Base-by-base conservation (phyloP, 2,113 vertebrate genomes). In the Scomber scombrus region DNA sequence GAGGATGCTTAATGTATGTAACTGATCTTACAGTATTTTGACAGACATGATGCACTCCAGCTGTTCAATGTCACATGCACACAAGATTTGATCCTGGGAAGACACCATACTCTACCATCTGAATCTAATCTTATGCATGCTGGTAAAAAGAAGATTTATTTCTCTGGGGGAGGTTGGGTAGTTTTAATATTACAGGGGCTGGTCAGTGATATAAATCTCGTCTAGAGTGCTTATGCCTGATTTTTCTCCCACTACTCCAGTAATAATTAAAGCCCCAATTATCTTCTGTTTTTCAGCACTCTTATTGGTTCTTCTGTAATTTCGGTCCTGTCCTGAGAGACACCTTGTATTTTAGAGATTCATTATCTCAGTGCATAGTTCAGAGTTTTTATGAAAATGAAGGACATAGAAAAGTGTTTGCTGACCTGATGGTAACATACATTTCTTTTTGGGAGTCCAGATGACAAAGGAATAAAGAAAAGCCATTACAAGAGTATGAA, bases 121-220 rank as follows among this genome's bases (percentile, higher is more conserved):
- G 58, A 87, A 80, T 80, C 73, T 73, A 66, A 82, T 77, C 61
- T 19, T 69, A 68, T 71, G 29, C 55, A 73, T 52, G 70, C 46
- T 61, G 66, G n/a, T 26, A 58, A 64, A 67, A 54, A 7, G 34
- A 67, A 19, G 19, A 62, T 81, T 69, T 73, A 70, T 63, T 75
- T 57, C 67, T 68, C 61, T 29, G 3, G 19, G 46, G 55, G 49
- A 66, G 21, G 50, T 49, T 60, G 74, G 65, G 18, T 73, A 50
- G 63, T 67, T 81, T 79, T 68, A 78, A 91, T 79, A 68, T 68
- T 66, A 29, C 61, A 85, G 51, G 67, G 50, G 51, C 14, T 78
- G 71, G 67, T 78, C 69, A 85, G 73, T 87, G 63, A 78, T 63
- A 81, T 78, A 61, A 85, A 67, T 75, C 60, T 63, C 4, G 43